Evolutionary conservation across 2,888 invertebrate genomes (phyloP).

Genomic region (Halocaridina rubra): DNA sequence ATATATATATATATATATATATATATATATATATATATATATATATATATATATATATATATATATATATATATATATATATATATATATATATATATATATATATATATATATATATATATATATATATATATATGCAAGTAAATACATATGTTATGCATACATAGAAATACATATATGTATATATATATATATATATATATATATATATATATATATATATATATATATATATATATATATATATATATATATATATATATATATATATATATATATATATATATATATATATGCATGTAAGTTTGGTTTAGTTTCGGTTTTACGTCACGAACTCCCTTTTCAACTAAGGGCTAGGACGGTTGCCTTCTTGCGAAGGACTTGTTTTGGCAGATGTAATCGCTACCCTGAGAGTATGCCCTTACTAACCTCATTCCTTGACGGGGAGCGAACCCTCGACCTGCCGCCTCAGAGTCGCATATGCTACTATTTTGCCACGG

Average conservation of each 20-base stretch:
- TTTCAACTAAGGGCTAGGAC: no score
- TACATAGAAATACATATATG: not conserved
- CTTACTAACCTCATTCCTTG: no score
- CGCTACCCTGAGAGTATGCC: no score
- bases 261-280: not conserved
- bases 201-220: not conserved
- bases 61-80: not conserved
- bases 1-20: not conserved
- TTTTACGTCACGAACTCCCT: no score
- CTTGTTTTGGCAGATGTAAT: no score
- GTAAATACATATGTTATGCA: not conserved
- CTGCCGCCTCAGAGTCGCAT: no score
- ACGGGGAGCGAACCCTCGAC: no score
- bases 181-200: not conserved
- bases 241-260: not conserved
- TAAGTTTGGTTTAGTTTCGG: not conserved
- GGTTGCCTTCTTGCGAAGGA: no score
- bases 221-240: not conserved
- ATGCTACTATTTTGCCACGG: no score
- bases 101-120: not conserved
- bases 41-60: not conserved
- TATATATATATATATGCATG: not conserved
- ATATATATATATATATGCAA: not conserved
- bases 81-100: not conserved
- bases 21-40: not conserved